Evolutionary conservation across 2,888 invertebrate genomes (phyloP).

Genomic region (Acronicta aceris): DNA sequence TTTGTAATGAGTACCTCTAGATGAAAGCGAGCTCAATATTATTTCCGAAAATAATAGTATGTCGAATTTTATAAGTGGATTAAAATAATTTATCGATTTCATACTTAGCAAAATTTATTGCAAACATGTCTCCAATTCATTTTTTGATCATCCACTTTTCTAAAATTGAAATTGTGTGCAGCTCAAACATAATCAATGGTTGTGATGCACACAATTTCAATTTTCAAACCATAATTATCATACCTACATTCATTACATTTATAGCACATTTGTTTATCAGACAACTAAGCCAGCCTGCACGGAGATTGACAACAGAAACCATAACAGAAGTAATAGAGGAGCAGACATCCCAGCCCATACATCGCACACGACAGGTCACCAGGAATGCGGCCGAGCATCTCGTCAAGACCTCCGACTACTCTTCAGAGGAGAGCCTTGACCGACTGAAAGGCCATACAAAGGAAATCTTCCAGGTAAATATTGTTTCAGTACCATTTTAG

Average conservation of each 20-base stretch:
- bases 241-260: no score
- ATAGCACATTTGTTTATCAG: conserved; percentile 56
- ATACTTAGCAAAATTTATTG: no score
- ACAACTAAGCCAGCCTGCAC: conserved; percentile 69
- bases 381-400: conserved; percentile 68
- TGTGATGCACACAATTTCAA: no score
- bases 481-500: conserved; percentile 4
- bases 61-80: background rate
- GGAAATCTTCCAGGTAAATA: conserved; percentile 80
- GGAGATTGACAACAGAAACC: conserved; percentile 64
- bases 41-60: background rate
- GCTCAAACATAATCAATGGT: no score
- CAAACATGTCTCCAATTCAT: no score
- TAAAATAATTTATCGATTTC: background rate
- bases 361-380: conserved; percentile 74
- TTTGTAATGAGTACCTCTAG: conserved; percentile 8
- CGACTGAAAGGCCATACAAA: conserved; percentile 71
- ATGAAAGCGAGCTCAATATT: background rate
- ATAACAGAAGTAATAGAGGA: conserved; percentile 69
- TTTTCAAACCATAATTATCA: no score
- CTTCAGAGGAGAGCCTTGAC: conserved; percentile 83
- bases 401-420: conserved; percentile 90
- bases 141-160: no score
- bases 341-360: conserved; percentile 66
- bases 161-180: no score